Evolutionary conservation across 2,113 vertebrate species (phyloP), one percentile per base, ranked within the genome.

Genomic region (Corythoichthys haematopterus): DNA sequence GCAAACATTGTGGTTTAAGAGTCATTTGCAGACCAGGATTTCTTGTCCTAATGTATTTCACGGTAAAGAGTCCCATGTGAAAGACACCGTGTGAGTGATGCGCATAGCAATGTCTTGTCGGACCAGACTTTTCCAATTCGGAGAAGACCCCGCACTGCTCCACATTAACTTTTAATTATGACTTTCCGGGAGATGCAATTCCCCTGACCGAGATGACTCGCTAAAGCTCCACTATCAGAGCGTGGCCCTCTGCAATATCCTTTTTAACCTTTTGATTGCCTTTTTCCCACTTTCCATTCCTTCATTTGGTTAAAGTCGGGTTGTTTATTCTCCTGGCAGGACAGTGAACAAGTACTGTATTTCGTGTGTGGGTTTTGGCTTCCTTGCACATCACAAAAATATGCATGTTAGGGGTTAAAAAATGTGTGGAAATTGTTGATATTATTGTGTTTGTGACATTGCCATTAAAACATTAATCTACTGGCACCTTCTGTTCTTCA

Each of bases 111-210:
- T 87, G 81, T 74, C 79, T 65, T 10, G 75, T 66, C 72, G 66
- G 78, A 77, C 72, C 66, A 74, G 79, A 82, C 76, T 66, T 66
- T 36, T 53, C 62, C 73, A 75, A 85, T 77, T 46, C 77, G 81
- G 68, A 74, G 60, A 58, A 55, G 72, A 80, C 84, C 78, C 80
- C 81, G 71, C 73, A 74, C 72, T 84, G 82, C 82, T 82, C 82
- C 72, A 74, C 76, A 88, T 87, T 85, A 87, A 87, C 85, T 86
- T 87, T 85, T 87, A 87, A 89, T 90, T 86, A 88, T 83, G 77
- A 87, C 65, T 83, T 81, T 80, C 72, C 69, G 70, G 76, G 71
- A 80, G 80, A 87, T 80, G 84, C 82, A 84, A 84, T 88, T 87
- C 80, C 64, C 55, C 77, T 78, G 75, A 85, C 68, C 68, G 71